These are phyloP conservation scores for Esox masquinongy DNA, from an alignment of 2,797 vertebrate genomes.

Conservation along the genomic window DNA sequence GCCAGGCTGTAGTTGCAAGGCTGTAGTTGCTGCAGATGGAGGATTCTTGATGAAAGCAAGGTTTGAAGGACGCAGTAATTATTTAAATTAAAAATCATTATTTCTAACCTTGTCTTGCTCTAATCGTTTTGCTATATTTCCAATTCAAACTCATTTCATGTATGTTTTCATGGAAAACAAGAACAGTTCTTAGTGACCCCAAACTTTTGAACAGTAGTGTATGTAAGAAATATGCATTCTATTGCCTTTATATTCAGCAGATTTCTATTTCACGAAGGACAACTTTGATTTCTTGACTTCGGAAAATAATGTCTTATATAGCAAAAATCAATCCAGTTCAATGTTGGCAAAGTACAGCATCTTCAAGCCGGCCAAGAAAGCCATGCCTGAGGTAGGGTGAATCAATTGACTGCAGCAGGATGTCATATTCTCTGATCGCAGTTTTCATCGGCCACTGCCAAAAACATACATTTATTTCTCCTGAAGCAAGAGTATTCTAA, in stretches of 20 bases:
- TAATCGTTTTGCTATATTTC: too few species aligned
- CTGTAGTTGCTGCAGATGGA: too few species aligned
- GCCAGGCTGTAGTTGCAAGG: too few species aligned
- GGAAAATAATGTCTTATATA: not conserved
- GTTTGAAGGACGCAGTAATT: too few species aligned
- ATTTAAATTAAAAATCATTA: too few species aligned
- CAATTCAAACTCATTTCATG: too few species aligned
- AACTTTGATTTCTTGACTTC: not conserved
- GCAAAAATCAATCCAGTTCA: not conserved
- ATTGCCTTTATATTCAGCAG: not conserved
- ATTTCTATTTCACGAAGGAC: not conserved
- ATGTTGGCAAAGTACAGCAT: not conserved
- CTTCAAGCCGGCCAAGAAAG: not conserved
- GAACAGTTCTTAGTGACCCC: too few species aligned
- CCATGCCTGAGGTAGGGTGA: not conserved
- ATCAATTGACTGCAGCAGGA: not conserved
- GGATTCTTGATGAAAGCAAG: too few species aligned
- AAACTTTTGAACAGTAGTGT: not conserved
- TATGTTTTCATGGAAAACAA: too few species aligned
- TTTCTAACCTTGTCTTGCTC: too few species aligned
- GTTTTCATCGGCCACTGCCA: constrained; percentile 1
- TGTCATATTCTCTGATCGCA: constrained; percentile 12
- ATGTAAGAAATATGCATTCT: not conserved
- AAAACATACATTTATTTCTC: constrained; percentile 14
- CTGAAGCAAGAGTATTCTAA: constrained; percentile 21